phyloP scores from a whole-genome alignment of 2,113 vertebrate species.

The Cephalopterus ornatus region DNA sequence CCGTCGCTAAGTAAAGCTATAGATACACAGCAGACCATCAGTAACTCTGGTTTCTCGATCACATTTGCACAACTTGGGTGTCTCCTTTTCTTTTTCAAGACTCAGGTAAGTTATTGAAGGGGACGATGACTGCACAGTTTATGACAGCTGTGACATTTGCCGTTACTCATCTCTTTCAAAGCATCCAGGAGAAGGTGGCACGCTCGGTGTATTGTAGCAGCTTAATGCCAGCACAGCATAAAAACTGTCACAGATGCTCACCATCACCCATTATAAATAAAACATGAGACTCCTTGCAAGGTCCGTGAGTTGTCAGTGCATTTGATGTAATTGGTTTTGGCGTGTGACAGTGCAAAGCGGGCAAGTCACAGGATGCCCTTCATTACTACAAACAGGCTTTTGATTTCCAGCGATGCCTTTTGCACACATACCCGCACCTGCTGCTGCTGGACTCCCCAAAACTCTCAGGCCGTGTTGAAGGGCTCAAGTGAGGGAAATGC shows the following conservation, averaged over 20 bases:
- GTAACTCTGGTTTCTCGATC: not conserved
- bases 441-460: not conserved
- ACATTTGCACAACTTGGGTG: rapidly evolving
- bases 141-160: not conserved
- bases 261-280: not conserved
- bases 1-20: not conserved
- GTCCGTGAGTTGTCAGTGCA: not conserved
- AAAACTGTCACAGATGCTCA: not conserved
- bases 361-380: constrained; percentile 8
- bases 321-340: not conserved
- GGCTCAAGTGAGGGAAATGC: not conserved
- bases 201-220: not conserved
- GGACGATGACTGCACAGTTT: not conserved
- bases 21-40: not conserved
- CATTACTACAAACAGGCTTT: not conserved
- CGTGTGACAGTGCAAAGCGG: not conserved
- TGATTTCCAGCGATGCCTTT: not conserved
- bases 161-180: not conserved
- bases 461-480: rapidly evolving
- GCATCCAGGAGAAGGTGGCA: not conserved
- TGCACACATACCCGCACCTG: not conserved
- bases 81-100: not conserved
- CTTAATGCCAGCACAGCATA: constrained; percentile 5
- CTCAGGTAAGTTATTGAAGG: not conserved
- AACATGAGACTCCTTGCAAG: not conserved